These are phyloP conservation scores for Cerastoderma edule DNA, from an alignment of 2,888 invertebrate species.

Conservation along the genomic window DNA sequence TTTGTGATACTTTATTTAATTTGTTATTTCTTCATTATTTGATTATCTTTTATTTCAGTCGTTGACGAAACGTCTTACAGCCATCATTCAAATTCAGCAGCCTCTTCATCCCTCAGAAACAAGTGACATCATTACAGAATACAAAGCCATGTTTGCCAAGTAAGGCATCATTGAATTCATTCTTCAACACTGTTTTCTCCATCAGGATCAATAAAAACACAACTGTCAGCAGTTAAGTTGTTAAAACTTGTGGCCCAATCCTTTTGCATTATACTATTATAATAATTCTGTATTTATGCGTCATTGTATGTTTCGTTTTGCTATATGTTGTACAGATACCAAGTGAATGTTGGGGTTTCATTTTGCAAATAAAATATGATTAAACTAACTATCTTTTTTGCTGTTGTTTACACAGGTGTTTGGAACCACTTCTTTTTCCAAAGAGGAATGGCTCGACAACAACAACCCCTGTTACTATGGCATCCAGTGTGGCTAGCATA, in stretches of 20 bases:
- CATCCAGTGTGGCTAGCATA: slow-evolving; percentile 36
- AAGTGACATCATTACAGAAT: slow-evolving; percentile 86
- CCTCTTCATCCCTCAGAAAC: slow-evolving; percentile 85
- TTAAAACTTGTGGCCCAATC: too few species aligned
- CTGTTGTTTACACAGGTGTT: slow-evolving; percentile 68
- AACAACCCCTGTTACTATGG: slow-evolving; percentile 37
- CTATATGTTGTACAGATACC: too few species aligned
- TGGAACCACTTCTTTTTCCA: slow-evolving; percentile 73
- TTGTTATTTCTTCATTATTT: too few species aligned
- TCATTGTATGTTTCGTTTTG: too few species aligned
- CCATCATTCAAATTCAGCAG: slow-evolving; percentile 86
- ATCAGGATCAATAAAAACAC: neutral
- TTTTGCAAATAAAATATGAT: too few species aligned
- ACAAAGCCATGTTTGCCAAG: slow-evolving; percentile 87
- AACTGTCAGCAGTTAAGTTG: neutral
- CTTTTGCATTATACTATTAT: too few species aligned
- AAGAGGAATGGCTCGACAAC: slow-evolving; percentile 42
- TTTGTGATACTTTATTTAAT: too few species aligned
- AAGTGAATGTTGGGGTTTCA: too few species aligned
- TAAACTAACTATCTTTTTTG: too few species aligned
- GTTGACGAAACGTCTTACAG: slow-evolving; percentile 88
- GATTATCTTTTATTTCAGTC: slow-evolving; percentile 65
- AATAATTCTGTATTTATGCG: too few species aligned
- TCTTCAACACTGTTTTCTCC: neutral
- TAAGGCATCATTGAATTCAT: slow-evolving; percentile 53